Percentiles rank a stretch among this genome's conserved stretches.
Evolutionary conservation across 1,140 invertebrate genomes (phyloP).

Genomic region (Galleria mellonella): DNA sequence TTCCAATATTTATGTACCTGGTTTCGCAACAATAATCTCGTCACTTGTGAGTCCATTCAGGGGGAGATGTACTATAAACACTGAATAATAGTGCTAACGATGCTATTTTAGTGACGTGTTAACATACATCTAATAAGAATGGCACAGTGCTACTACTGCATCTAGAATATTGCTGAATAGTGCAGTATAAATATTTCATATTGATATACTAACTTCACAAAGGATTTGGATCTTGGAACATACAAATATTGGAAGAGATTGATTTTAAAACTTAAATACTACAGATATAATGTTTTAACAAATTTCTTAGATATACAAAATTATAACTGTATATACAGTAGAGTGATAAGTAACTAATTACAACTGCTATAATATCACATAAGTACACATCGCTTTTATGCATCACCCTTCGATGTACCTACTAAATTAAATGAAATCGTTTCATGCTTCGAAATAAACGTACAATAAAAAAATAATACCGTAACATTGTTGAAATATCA

Average conservation of each 20-base stretch:
- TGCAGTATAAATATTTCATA: background rate
- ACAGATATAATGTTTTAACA: conserved; percentile 15
- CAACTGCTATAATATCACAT: conserved; percentile 68
- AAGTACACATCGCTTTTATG: conserved; percentile 59
- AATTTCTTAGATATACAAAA: conserved; percentile 25
- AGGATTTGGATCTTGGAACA: conserved; percentile 10
- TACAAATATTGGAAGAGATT: conserved; percentile 31
- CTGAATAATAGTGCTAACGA: background rate
- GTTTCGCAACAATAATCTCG: no score
- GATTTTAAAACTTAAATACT: conserved; percentile 19
- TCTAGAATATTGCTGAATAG: background rate
- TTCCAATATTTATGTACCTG: no score
- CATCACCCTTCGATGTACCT: conserved; percentile 30
- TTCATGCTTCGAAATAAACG: conserved; percentile 51
- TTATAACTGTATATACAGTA: conserved; percentile 46
- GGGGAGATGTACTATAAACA: background rate
- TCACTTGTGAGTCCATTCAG: background rate
- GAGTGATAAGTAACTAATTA: conserved; percentile 47
- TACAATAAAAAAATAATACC: conserved; percentile 52
- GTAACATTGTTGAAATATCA: conserved; percentile 9
- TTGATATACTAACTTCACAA: background rate
- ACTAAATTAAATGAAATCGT: conserved; percentile 36
- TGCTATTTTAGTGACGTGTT: conserved; percentile 3
- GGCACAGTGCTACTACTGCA: conserved; percentile 15
- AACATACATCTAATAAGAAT: conserved; percentile 9